These are phyloP conservation scores for Otus sunia DNA, from an alignment of 2,113 vertebrate species.

Conservation along the genomic window DNA sequence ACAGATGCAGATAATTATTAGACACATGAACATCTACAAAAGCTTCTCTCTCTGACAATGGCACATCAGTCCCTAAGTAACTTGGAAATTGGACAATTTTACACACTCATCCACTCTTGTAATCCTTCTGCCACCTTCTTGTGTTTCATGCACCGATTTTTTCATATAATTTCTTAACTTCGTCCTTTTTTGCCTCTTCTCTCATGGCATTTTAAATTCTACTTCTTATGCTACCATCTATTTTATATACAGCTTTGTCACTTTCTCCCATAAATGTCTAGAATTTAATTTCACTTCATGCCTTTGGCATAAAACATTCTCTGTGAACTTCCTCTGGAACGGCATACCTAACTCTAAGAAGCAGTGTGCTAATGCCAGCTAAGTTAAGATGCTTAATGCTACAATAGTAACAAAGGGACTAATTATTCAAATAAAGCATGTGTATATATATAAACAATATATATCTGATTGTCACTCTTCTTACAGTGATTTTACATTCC, in stretches of 20 bases:
- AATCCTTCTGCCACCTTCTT: not conserved
- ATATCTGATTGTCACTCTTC: not conserved
- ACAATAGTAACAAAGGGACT: not conserved
- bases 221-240: not conserved
- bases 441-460: not conserved
- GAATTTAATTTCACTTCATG: not conserved
- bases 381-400: not conserved
- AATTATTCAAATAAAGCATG: not conserved
- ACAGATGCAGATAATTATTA: constrained; percentile 18
- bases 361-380: not conserved
- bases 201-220: not conserved
- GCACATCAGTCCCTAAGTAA: not conserved
- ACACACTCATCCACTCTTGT: not conserved
- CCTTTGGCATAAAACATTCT: not conserved
- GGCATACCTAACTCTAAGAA: not conserved
- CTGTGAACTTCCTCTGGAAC: not conserved
- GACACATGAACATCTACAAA: not conserved
- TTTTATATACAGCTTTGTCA: not conserved
- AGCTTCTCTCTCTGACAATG: not conserved
- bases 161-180: not conserved
- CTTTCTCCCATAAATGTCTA: not conserved
- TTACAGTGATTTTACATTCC: not conserved
- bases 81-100: constrained; percentile 36
- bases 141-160: not conserved
- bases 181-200: not conserved